Evolutionary conservation across 1,140 invertebrate species (phyloP), one percentile per base, ranked within the genome.

Genomic region (Pseudomyrmex cubaensis): DNA sequence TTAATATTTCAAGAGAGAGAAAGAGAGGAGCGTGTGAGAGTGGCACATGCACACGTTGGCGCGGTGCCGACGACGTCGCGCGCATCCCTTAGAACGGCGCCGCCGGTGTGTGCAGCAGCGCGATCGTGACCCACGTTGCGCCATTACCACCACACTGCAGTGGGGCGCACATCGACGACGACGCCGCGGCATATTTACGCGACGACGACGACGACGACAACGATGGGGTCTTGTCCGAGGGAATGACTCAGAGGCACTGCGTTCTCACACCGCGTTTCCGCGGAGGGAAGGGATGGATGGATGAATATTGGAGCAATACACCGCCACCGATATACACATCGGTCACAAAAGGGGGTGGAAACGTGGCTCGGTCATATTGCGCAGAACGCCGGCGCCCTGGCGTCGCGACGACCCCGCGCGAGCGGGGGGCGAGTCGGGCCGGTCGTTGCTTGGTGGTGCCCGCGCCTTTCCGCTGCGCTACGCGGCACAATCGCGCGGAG

Each of bases 381-480:
- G 88, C 88, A 89, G 85, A 87, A 89, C 87, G 78, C 46, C 77
- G 74, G 83, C 83, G 89, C 84, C 64, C 56, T 66, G 75, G 84
- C 78, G 84, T 80, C 84, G 69, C 82, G 76, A 52, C 73, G 85
- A 83, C 83, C 77, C 80, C 70, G 64, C 62, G 35, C 5, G 35
- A 35, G 35, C 4, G 63, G 78, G 63, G 78, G 59, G 69, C 56
- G 50, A 77, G 76, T 78, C 74, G 73, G 44, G 56, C 15, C 73
- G 84, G 76, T 86, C 87, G 87, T 86, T 88, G 82, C 74, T 87
- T 83, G 77, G 85, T 85, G 73, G 85, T 85, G 73, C 61, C 69
- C 66, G 63, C 70, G 75, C 61, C 83, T 86, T 69, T 20, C 66
- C 64, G 22, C 22, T 59, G 56, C 52, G 74, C 61, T 66, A 66